Conservation (phyloP, 1,140 invertebrate species). For the Drosophila tristis region DNA sequence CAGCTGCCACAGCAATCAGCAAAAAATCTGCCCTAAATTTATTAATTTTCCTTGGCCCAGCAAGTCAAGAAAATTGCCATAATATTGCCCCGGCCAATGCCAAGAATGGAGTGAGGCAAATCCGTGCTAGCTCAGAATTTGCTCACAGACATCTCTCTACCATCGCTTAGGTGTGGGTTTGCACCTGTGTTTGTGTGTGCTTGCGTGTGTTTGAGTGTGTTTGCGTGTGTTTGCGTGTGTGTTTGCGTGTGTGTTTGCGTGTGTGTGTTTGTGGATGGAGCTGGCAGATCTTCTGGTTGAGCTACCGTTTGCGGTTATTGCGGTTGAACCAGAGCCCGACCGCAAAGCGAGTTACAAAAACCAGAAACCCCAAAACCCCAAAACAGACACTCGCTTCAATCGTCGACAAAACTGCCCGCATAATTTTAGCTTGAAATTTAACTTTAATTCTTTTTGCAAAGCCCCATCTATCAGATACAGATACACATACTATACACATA, state of each 20-base stretch:
- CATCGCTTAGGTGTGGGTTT: not conserved
- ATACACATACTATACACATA: not conserved
- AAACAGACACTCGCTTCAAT: slow-evolving; percentile 29
- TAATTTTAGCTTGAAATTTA: slow-evolving; percentile 28
- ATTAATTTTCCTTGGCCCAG: slow-evolving; percentile 18
- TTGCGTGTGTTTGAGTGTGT: not conserved
- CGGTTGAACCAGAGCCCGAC: slow-evolving; percentile 25
- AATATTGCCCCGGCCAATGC: too few relatives aligned
- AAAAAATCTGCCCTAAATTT: slow-evolving; percentile 21
- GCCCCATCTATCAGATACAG: not conserved
- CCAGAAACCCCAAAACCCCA: slow-evolving; percentile 29
- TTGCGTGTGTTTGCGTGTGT: not conserved
- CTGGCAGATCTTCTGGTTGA: slow-evolving; percentile 50
- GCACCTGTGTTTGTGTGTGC: not conserved
- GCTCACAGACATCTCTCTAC: not conserved
- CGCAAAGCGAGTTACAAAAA: slow-evolving; percentile 47
- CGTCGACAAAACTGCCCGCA: slow-evolving; percentile 39
- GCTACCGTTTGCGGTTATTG: slow-evolving; percentile 52
- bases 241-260: not conserved
- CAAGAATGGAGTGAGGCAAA: not conserved
- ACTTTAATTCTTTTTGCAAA: slow-evolving; percentile 1
- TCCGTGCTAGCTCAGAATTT: slow-evolving; percentile 3
- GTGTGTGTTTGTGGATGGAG: slow-evolving; percentile 13
- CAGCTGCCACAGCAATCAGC: not conserved
- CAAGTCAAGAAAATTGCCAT: slow-evolving; percentile 30